A percentile compares a stretch with the other conserved stretches of the same genome.
Conservation (phyloP, 2,888 invertebrate species). For the Drosophila paranaensis region DNA sequence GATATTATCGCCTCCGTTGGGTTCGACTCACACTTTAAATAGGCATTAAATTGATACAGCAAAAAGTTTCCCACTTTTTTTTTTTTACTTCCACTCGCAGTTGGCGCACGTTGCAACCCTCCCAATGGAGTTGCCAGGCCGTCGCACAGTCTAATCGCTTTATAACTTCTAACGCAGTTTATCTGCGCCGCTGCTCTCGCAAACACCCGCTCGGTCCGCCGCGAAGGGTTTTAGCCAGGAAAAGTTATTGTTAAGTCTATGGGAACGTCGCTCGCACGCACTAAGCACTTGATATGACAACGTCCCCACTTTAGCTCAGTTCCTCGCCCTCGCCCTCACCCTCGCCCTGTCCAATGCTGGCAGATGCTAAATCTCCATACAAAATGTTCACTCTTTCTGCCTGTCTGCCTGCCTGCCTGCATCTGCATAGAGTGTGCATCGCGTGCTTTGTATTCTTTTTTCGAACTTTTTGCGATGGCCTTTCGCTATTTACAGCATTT, state of each 20-base stretch:
- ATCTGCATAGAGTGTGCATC: conserved; percentile 3
- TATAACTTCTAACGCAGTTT: conserved; percentile 79
- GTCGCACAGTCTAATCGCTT: conserved; percentile 70
- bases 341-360: conserved; percentile 8
- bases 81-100: neutral
- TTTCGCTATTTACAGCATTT: conserved; percentile 30
- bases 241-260: conserved; percentile 72
- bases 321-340: too few species aligned
- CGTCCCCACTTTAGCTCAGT: conserved; percentile 3
- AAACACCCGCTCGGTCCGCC: neutral
- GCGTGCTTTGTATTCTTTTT: conserved; percentile 26
- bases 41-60: conserved; percentile 74
- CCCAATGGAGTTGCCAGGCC: conserved; percentile 29
- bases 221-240: conserved; percentile 46
- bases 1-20: conserved; percentile 31
- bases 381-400: conserved; percentile 26
- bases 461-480: conserved; percentile 49
- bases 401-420: neutral
- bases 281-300: conserved; percentile 66
- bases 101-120: conserved; percentile 24
- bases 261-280: conserved; percentile 57
- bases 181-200: conserved; percentile 45
- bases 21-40: conserved; percentile 57
- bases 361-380: conserved; percentile 32
- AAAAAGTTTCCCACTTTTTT: conserved; percentile 34